A percentile compares a stretch with the other conserved stretches of the same genome.
These are phyloP conservation scores for Rousettus madagascariensis DNA, from an alignment of 2,797 vertebrate species.

Conservation along the genomic window DNA sequence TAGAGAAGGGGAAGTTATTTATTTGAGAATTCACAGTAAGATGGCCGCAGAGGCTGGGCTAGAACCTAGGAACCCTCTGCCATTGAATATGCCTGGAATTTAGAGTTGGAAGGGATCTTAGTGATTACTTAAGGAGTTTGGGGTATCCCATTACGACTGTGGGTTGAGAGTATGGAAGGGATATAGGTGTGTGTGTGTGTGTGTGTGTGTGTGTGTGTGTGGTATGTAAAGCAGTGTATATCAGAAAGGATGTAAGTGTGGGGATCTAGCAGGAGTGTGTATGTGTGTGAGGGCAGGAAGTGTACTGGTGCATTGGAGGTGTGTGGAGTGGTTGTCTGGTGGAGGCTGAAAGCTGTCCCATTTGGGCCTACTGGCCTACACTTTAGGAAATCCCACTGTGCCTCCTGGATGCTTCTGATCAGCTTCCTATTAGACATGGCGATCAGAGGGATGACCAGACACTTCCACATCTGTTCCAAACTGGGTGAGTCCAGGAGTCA, in stretches of 20 bases:
- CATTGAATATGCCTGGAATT: not conserved
- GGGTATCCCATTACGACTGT: not conserved
- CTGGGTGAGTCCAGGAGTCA: conserved; percentile 88
- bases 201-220: not conserved
- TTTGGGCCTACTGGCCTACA: not conserved
- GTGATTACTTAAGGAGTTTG: not conserved
- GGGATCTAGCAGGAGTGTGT: not conserved
- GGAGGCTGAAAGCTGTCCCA: not conserved
- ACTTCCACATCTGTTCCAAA: conserved; percentile 90
- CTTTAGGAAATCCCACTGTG: conserved; percentile 88
- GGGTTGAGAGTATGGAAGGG: not conserved
- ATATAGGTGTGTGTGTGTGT: not conserved
- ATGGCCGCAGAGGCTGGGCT: not conserved
- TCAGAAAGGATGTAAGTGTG: not conserved
- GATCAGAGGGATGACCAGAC: conserved; percentile 91
- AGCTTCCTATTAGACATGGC: conserved; percentile 94
- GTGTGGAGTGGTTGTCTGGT: not conserved
- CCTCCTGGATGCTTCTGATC: conserved; percentile 94
- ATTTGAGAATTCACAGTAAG: not conserved
- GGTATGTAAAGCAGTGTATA: not conserved
- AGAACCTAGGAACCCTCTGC: not conserved
- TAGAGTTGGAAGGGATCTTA: not conserved
- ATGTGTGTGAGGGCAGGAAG: not conserved
- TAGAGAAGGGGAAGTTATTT: not conserved
- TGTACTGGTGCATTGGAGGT: accelerated